A percentile compares a stretch with the other conserved stretches of the same genome.
Conservation (phyloP, 2,797 vertebrate genomes). For the Xyrichtys novacula region DNA sequence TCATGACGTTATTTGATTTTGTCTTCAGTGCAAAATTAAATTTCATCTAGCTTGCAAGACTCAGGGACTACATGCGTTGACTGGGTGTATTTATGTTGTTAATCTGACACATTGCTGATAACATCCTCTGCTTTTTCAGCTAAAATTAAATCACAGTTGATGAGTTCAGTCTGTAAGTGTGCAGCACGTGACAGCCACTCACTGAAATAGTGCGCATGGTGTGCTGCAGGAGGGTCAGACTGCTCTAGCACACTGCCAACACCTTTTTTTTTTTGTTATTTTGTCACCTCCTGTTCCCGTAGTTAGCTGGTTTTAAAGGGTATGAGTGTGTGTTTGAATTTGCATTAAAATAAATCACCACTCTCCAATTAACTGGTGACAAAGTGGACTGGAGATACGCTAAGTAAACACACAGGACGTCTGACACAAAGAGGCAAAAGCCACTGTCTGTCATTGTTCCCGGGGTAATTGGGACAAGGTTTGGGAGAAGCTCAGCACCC, state of each 20-base stretch:
- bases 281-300: constrained; percentile 45
- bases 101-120: constrained; percentile 62
- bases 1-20: constrained; percentile 62
- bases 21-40: constrained; percentile 58
- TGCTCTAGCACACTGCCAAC: constrained; percentile 22
- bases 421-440: constrained; percentile 78
- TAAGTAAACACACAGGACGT: constrained; percentile 71
- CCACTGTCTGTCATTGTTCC: constrained; percentile 72
- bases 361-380: constrained; percentile 83
- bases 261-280: constrained; percentile 41
- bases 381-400: constrained; percentile 71
- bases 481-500: constrained; percentile 51
- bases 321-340: constrained; percentile 67
- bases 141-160: constrained; percentile 57
- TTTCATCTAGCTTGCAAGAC: constrained; percentile 43
- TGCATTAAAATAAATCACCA: constrained; percentile 77
- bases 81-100: constrained; percentile 54
- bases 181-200: constrained; percentile 17
- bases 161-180: constrained; percentile 30
- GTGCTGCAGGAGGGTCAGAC: constrained; percentile 1
- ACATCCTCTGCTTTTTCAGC: constrained; percentile 39
- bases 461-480: constrained; percentile 72
- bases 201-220: constrained; percentile 1
- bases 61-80: constrained; percentile 39
- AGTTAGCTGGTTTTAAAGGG: constrained; percentile 62